These are phyloP conservation scores for Chiroxiphia lanceolata DNA, from an alignment of 2,797 vertebrate species.

Conservation along the genomic window DNA sequence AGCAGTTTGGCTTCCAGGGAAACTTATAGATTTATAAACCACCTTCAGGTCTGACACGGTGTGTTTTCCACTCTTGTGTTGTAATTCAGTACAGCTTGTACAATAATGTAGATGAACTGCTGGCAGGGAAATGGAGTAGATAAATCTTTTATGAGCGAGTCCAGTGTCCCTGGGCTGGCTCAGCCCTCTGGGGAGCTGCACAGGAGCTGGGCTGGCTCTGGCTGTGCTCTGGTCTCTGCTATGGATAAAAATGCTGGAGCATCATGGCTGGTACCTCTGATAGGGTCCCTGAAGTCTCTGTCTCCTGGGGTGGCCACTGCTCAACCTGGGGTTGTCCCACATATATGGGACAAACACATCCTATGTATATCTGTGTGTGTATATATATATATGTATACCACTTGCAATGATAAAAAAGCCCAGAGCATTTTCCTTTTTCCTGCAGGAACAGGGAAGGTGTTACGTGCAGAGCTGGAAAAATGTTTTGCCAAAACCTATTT, in stretches of 20 bases:
- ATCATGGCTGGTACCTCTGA: rapidly evolving
- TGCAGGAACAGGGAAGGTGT: neutral
- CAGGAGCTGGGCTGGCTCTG: neutral
- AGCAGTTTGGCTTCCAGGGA: neutral
- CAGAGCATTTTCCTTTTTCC: neutral
- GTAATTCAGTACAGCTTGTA: conserved; percentile 16
- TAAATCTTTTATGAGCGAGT: neutral
- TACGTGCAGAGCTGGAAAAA: neutral
- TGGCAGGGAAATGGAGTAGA: conserved; percentile 24
- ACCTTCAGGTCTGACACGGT: neutral
- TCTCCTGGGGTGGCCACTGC: neutral
- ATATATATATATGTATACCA: neutral
- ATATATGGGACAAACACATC: rapidly evolving
- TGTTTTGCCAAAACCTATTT: neutral
- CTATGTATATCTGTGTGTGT: too few species aligned
- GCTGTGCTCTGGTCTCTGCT: neutral
- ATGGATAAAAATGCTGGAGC: neutral
- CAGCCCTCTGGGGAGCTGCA: neutral
- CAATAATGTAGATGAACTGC: conserved; percentile 1
- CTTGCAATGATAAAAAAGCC: neutral
- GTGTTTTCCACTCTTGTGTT: neutral
- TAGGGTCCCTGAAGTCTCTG: neutral
- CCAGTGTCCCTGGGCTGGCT: neutral
- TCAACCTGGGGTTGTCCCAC: neutral
- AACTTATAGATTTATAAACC: neutral